A percentile compares a stretch with the other conserved stretches of the same genome.
phyloP scores from a whole-genome alignment of 2,888 invertebrate genomes.

The Tiphia femorata region DNA sequence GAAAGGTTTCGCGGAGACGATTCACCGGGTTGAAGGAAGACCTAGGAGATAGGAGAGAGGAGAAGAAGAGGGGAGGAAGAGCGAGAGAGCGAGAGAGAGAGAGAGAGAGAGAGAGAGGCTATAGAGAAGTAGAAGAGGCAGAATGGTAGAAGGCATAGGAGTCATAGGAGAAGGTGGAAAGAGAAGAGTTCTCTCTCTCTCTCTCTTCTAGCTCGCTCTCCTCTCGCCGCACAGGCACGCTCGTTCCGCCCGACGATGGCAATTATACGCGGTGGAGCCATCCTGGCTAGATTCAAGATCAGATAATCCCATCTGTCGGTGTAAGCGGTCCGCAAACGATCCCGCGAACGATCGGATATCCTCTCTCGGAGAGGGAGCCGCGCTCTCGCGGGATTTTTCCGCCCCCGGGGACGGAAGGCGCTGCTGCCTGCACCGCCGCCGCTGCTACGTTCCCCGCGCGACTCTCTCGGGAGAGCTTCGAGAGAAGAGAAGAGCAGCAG shows the following conservation, averaged over 20 bases:
- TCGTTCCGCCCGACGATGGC: constrained; percentile 53
- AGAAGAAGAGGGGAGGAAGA: no score
- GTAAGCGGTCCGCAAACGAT: constrained; percentile 62
- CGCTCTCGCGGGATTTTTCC: constrained; percentile 41
- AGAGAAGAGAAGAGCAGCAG: no score
- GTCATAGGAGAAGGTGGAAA: constrained; percentile 9
- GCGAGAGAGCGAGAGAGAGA: no score
- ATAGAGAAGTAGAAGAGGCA: constrained; percentile 18
- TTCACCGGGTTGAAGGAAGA: no score
- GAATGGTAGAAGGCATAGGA: not conserved
- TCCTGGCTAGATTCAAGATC: constrained; percentile 65
- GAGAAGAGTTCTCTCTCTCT: constrained; percentile 6
- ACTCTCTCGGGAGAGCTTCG: no score
- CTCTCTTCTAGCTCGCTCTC: no score
- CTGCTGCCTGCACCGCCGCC: constrained; percentile 4
- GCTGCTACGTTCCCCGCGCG: constrained; percentile 6
- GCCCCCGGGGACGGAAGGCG: constrained; percentile 21
- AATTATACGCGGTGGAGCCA: constrained; percentile 64
- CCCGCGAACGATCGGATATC: constrained; percentile 59
- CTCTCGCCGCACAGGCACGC: constrained; percentile 32
- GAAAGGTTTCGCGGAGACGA: no score
- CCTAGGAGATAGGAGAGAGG: constrained; percentile 6
- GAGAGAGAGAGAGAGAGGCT: constrained; percentile 1
- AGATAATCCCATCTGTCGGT: constrained; percentile 66
- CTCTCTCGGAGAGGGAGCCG: constrained; percentile 29